Percentiles rank a stretch among this genome's conserved stretches.
Evolutionary conservation across 2,113 vertebrate genomes (phyloP).

Genomic region (Otis tarda): DNA sequence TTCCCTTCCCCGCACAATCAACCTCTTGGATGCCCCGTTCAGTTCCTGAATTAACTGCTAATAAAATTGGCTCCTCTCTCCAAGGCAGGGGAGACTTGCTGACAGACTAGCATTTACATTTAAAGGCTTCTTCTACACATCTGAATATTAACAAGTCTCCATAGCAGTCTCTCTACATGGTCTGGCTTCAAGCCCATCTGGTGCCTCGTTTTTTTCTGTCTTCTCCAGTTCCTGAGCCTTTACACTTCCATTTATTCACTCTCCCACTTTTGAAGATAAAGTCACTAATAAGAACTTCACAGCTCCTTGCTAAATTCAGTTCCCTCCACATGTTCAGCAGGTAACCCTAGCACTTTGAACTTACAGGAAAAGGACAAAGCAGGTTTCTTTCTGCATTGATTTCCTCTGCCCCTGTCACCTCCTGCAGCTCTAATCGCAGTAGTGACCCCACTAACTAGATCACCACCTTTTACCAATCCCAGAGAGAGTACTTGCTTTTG

Average conservation of each 20-base stretch:
- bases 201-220: not conserved
- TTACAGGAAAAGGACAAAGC: not conserved
- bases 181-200: not conserved
- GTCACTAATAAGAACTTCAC: not conserved
- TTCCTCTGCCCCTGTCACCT: not conserved
- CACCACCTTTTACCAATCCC: not conserved
- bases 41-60: not conserved
- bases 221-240: not conserved
- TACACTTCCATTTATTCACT: not conserved
- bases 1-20: not conserved
- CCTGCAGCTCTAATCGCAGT: not conserved
- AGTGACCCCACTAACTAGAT: not conserved
- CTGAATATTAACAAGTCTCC: not conserved
- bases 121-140: not conserved
- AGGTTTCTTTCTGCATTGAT: not conserved
- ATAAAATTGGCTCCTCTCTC: not conserved
- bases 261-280: not conserved
- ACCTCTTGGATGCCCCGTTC: not conserved
- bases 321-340: not conserved
- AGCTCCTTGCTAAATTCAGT: not conserved
- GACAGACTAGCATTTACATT: not conserved
- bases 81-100: not conserved
- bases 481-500: not conserved
- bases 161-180: not conserved
- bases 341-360: not conserved